These are phyloP conservation scores for Sepiola atlantica DNA, from an alignment of 2,888 invertebrate species.

Conservation along the genomic window DNA sequence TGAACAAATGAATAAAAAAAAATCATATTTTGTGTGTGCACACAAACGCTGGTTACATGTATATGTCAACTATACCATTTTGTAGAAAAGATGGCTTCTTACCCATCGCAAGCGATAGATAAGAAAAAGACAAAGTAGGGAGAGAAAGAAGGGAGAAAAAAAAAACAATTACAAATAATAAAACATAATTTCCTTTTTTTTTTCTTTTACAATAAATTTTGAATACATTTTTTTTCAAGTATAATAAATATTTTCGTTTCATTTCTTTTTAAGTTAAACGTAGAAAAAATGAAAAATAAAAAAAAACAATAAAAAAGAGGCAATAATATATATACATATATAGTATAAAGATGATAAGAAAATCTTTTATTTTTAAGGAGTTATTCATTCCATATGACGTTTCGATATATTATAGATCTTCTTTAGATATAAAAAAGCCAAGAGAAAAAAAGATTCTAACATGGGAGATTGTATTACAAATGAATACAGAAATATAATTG, in stretches of 20 bases:
- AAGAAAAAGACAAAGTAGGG: background rate
- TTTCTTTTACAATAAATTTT: slow-evolving; percentile 20
- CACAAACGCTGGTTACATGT: background rate
- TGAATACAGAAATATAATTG: no score
- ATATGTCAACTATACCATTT: background rate
- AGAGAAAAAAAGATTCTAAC: no score
- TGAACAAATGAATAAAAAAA: background rate
- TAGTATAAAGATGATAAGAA: no score
- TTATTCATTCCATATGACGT: no score
- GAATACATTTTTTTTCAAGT: slow-evolving; percentile 32
- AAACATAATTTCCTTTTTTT: background rate
- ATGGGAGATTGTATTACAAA: no score
- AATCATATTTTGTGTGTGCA: background rate
- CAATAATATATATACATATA: background rate
- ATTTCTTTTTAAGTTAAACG: background rate
- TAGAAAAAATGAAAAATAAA: no score
- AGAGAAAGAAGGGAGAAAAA: no score
- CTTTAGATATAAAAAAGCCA: no score
- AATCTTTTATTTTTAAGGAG: no score
- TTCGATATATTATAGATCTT: no score
- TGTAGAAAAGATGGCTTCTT: background rate
- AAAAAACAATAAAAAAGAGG: background rate
- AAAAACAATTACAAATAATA: background rate
- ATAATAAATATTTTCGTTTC: background rate
- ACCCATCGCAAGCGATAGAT: background rate